Evolutionary conservation across 2,113 vertebrate species (phyloP).

Genomic region (Arizona elegans): DNA sequence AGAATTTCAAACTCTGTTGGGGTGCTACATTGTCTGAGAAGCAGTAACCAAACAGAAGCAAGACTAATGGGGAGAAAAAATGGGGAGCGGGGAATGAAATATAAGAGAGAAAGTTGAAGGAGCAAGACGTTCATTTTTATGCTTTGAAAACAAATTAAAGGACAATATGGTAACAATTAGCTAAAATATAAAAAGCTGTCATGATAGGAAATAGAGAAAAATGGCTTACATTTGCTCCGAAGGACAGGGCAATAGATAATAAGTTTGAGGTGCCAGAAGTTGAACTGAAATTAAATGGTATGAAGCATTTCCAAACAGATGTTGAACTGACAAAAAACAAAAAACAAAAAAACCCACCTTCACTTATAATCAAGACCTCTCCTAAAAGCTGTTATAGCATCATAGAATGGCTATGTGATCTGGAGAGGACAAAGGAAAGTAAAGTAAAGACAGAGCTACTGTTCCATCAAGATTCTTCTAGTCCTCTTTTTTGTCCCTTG

Average conservation of each 20-base stretch:
- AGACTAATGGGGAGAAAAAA: background rate
- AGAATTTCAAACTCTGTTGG: background rate
- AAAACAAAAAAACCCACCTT: background rate
- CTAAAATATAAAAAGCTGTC: slow-evolving; percentile 17
- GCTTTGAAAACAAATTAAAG: slow-evolving; percentile 14
- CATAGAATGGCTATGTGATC: background rate
- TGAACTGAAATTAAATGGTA: slow-evolving; percentile 1
- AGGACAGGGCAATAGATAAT: background rate
- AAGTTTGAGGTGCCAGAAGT: background rate
- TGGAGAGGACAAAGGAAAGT: background rate
- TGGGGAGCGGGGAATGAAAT: background rate
- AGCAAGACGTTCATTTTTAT: background rate
- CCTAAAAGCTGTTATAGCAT: background rate
- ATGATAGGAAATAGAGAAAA: slow-evolving; percentile 14
- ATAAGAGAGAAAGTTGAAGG: background rate
- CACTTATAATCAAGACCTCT: background rate
- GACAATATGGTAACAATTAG: slow-evolving; percentile 17
- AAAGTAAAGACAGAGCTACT: background rate
- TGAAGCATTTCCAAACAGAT: background rate
- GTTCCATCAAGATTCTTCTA: background rate
- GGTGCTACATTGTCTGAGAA: background rate
- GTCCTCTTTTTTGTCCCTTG: background rate
- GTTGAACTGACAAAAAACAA: background rate
- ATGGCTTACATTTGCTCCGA: background rate
- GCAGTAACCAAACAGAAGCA: background rate